Evolutionary conservation across 2,797 vertebrate species (phyloP).

Genomic region (Peromyscus eremicus): DNA sequence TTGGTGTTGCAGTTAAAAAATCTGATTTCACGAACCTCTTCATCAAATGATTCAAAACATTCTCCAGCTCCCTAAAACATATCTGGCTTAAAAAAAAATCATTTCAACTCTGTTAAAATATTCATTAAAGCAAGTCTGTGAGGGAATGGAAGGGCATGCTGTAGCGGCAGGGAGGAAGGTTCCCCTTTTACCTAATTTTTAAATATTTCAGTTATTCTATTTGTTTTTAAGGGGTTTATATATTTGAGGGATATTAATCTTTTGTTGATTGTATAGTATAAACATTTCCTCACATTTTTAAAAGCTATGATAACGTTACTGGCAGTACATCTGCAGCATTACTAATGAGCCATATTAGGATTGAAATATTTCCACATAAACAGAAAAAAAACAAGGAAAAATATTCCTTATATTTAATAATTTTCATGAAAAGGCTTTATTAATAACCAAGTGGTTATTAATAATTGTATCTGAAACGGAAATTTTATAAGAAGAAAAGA

Average conservation of each 20-base stretch:
- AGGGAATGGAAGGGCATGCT: not conserved
- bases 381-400: not conserved
- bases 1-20: not conserved
- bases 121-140: not conserved
- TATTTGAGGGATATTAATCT: not conserved
- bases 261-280: not conserved
- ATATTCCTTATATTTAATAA: conserved; percentile 39
- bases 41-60: conserved; percentile 29
- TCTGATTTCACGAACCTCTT: not conserved
- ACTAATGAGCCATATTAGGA: not conserved
- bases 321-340: not conserved
- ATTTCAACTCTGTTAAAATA: not conserved
- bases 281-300: not conserved
- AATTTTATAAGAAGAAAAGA: conserved; percentile 23
- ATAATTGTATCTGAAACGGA: conserved; percentile 40
- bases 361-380: conserved; percentile 10
- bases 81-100: not conserved
- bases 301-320: not conserved
- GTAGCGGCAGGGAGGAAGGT: not conserved
- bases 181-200: not conserved
- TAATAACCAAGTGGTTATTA: conserved; percentile 28
- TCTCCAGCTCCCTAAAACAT: not conserved
- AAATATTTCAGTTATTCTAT: not conserved
- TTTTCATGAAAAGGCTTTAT: conserved; percentile 23
- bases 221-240: conserved; percentile 24